phyloP scores from a whole-genome alignment of 2,797 vertebrate species.

The Selene dorsalis region DNA sequence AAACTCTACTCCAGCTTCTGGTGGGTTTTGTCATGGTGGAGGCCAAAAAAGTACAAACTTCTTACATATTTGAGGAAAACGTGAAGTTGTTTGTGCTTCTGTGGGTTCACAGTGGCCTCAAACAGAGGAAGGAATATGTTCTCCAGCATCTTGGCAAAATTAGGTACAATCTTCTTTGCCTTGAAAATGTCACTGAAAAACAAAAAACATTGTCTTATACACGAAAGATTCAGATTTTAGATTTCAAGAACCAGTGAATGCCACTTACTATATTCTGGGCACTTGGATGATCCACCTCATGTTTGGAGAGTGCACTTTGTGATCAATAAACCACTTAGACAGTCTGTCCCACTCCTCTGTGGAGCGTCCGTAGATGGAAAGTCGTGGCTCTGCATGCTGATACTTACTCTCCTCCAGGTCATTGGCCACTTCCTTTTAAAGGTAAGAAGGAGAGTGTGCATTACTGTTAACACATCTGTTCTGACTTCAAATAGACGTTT shows the following conservation, averaged over 20 bases:
- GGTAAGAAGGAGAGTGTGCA: constrained; percentile 24
- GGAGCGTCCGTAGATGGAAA: constrained; percentile 94
- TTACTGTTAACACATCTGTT: neutral
- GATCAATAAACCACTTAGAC: constrained; percentile 95
- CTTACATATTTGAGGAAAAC: constrained; percentile 97
- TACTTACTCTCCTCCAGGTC: constrained; percentile 97
- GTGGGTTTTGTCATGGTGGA: neutral
- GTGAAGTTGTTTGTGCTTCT: constrained; percentile 91
- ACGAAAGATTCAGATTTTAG: neutral
- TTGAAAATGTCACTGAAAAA: constrained; percentile 94
- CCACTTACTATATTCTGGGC: constrained; percentile 97
- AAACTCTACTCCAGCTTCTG: neutral
- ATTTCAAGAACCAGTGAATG: neutral
- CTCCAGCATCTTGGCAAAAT: constrained; percentile 95
- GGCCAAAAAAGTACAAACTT: neutral
- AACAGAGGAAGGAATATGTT: constrained; percentile 96
- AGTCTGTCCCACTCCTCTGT: constrained; percentile 90
- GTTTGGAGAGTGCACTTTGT: constrained; percentile 94
- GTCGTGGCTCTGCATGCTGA: constrained; percentile 94
- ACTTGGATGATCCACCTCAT: constrained; percentile 98
- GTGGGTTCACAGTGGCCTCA: constrained; percentile 93
- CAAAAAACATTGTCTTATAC: constrained; percentile 19
- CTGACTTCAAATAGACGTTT: neutral
- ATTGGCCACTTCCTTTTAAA: constrained; percentile 89
- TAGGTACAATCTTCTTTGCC: constrained; percentile 90